Conservation (phyloP, 2,113 vertebrate genomes). For the Benthochromis sp. region DNA sequence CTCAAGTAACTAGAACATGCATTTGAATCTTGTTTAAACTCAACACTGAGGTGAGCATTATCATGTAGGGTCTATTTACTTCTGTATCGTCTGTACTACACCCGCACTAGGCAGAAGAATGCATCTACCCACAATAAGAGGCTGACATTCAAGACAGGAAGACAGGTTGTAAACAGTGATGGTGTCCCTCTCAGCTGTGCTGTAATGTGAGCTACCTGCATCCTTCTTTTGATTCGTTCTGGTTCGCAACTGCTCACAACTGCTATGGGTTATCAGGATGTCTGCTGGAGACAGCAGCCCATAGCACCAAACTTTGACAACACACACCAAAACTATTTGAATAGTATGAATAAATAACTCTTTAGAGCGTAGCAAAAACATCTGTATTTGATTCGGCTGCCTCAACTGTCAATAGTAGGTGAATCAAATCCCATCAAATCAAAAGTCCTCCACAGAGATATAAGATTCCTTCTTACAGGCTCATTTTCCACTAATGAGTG, state of each 20-base stretch:
- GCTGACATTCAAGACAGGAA: not conserved
- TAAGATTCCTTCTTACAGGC: not conserved
- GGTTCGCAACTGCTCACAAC: not conserved
- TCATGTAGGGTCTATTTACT: not conserved
- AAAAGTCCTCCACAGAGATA: not conserved
- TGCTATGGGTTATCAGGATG: not conserved
- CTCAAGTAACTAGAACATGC: not conserved
- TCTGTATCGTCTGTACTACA: not conserved
- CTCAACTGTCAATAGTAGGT: not conserved
- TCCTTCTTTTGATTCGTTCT: not conserved
- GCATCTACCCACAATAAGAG: not conserved
- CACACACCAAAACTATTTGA: not conserved
- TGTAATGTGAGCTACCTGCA: not conserved
- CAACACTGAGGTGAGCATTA: not conserved
- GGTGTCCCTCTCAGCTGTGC: not conserved
- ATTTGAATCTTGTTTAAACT: not conserved
- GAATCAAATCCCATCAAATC: not conserved
- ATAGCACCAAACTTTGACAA: not conserved
- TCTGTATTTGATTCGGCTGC: not conserved
- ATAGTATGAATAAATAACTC: not conserved
- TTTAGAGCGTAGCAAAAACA: not conserved
- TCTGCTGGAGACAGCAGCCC: not conserved
- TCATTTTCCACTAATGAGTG: not conserved
- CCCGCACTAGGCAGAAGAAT: not conserved
- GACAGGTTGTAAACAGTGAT: not conserved